Conservation (phyloP, 2,797 vertebrate species). For the Ataeniobius toweri region DNA sequence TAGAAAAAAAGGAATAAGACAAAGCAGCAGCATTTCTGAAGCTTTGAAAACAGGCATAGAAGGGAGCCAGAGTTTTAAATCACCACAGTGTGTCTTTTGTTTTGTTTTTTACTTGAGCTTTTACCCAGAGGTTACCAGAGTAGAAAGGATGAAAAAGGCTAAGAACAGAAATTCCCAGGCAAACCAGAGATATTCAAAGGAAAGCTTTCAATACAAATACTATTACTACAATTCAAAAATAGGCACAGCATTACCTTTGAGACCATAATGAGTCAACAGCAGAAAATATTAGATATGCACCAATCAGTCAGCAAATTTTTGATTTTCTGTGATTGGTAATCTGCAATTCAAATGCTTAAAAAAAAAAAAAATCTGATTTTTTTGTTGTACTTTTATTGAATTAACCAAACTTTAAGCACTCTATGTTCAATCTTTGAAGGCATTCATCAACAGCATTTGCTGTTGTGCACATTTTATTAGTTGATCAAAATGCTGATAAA, state of each 20-base stretch:
- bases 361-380: background rate
- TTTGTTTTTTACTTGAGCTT: background rate
- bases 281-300: background rate
- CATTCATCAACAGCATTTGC: background rate
- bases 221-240: background rate
- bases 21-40: slow-evolving; percentile 21
- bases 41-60: slow-evolving; percentile 4
- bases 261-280: background rate
- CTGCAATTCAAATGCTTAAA: background rate
- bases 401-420: background rate
- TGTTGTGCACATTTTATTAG: background rate
- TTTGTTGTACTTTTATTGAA: background rate
- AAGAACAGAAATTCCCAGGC: background rate
- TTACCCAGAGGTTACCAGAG: background rate
- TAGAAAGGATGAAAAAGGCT: background rate
- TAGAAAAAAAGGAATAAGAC: slow-evolving; percentile 61
- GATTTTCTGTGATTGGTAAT: background rate
- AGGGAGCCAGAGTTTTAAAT: slow-evolving; percentile 38
- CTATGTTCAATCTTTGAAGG: background rate
- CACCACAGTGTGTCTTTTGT: background rate
- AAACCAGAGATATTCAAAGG: background rate
- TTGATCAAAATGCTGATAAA: background rate
- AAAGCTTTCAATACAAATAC: background rate
- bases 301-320: background rate
- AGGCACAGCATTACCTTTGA: background rate